Conservation (phyloP, 2,113 vertebrate species). For the Xiphorhynchus elegans region DNA sequence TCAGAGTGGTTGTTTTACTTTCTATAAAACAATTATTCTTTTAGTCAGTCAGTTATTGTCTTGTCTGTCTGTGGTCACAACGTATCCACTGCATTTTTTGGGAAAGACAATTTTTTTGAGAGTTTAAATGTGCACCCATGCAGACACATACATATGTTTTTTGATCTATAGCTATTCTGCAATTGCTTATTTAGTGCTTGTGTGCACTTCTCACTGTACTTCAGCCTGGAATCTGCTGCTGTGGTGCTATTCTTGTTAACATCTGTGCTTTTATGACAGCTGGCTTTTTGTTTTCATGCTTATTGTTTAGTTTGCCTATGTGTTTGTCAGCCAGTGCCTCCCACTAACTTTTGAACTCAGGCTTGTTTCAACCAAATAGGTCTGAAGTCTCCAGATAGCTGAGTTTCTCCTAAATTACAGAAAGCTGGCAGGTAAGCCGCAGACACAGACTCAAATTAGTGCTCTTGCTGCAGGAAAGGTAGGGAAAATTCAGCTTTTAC, state of each 20-base stretch:
- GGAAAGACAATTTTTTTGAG: not conserved
- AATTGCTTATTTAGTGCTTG: not conserved
- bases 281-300: not conserved
- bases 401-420: not conserved
- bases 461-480: not conserved
- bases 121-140: not conserved
- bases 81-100: not conserved
- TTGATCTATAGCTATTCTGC: not conserved
- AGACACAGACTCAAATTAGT: not conserved
- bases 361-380: not conserved
- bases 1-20: not conserved
- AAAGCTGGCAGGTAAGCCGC: not conserved
- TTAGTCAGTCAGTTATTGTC: not conserved
- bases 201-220: not conserved
- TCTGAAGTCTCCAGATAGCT: not conserved
- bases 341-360: not conserved
- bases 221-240: not conserved
- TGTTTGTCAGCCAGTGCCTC: not conserved
- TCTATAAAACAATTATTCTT: not conserved
- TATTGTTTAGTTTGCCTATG: not conserved
- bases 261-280: not conserved
- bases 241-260: not conserved
- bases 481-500: not conserved
- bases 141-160: not conserved
- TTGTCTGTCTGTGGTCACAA: not conserved